Conservation (phyloP, 2,888 invertebrate genomes). For the Papilio demoleus region DNA sequence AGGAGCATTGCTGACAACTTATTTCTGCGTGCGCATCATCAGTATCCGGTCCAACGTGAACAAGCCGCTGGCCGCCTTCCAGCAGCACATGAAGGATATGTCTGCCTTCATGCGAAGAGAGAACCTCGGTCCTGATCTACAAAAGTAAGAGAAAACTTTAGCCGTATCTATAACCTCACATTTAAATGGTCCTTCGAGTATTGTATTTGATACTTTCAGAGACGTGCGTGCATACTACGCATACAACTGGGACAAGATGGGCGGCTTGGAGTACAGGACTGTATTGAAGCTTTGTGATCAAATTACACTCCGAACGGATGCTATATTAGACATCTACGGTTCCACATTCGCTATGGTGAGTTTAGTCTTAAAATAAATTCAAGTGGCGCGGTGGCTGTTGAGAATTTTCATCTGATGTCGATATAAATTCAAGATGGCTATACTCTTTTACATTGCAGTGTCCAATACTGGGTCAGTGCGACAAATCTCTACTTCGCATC, state of each 20-base stretch:
- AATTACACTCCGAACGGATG: constrained; percentile 69
- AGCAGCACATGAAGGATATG: constrained; percentile 70
- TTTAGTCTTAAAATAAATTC: constrained; percentile 7
- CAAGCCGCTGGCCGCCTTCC: constrained; percentile 65
- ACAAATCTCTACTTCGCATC: constrained; percentile 64
- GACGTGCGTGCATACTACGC: constrained; percentile 64
- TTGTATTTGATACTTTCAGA: constrained; percentile 48
- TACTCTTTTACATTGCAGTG: constrained; percentile 54
- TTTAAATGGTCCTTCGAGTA: neutral
- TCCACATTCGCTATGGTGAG: constrained; percentile 65
- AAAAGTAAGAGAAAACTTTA: constrained; percentile 52
- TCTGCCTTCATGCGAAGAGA: constrained; percentile 63
- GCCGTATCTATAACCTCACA: neutral
- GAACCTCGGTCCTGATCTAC: constrained; percentile 53
- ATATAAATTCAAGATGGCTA: neutral
- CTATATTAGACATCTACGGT: constrained; percentile 70
- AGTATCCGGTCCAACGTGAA: constrained; percentile 72
- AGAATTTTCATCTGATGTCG: neutral
- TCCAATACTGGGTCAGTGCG: constrained; percentile 62
- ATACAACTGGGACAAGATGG: constrained; percentile 71
- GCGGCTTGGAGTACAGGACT: constrained; percentile 65
- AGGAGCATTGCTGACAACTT: constrained; percentile 68
- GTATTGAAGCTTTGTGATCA: constrained; percentile 71
- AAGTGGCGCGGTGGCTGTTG: neutral
- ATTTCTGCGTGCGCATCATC: constrained; percentile 71